Conservation (phyloP, 1,140 invertebrate genomes). For the Drosophila pseudoananassae region DNA sequence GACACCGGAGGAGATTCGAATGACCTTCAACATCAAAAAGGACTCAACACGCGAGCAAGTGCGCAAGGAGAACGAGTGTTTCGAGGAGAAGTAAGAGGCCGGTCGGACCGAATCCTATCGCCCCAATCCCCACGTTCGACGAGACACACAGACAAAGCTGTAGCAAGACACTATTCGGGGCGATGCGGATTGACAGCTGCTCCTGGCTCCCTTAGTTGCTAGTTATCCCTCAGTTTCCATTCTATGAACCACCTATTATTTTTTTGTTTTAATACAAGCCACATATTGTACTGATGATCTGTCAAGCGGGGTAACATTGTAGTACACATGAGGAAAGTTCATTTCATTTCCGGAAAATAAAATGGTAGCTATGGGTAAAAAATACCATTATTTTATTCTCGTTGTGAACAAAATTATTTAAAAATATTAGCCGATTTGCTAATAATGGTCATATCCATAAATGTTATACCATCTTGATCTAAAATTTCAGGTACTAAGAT, state of each 20-base stretch:
- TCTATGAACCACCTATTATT: conserved; percentile 2
- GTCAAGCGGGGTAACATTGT: conserved; percentile 3
- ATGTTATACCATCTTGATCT: too few relatives aligned
- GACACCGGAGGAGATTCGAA: conserved; percentile 98
- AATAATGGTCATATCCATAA: too few relatives aligned
- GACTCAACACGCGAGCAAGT: conserved; percentile 98
- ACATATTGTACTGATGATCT: conserved; percentile 5
- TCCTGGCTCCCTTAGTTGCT: conserved; percentile 23
- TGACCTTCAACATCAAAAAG: conserved; percentile 99
- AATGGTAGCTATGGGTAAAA: too few relatives aligned
- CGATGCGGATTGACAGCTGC: neutral
- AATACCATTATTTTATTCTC: too few relatives aligned
- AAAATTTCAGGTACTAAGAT: too few relatives aligned
- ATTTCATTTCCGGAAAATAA: too few relatives aligned
- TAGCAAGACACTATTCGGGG: neutral
- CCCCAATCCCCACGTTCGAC: too few relatives aligned
- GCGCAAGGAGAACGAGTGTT: conserved; percentile 99
- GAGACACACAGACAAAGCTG: neutral
- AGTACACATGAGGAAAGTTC: too few relatives aligned
- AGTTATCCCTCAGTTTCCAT: conserved; percentile 21
- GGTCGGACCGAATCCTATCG: neutral
- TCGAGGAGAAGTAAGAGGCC: conserved; percentile 93
- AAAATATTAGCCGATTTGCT: too few relatives aligned
- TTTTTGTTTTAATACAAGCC: conserved; percentile 3
- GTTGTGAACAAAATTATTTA: too few relatives aligned